Base-by-base conservation (phyloP, 2,797 vertebrate genomes). In the Labeo calbasu region DNA sequence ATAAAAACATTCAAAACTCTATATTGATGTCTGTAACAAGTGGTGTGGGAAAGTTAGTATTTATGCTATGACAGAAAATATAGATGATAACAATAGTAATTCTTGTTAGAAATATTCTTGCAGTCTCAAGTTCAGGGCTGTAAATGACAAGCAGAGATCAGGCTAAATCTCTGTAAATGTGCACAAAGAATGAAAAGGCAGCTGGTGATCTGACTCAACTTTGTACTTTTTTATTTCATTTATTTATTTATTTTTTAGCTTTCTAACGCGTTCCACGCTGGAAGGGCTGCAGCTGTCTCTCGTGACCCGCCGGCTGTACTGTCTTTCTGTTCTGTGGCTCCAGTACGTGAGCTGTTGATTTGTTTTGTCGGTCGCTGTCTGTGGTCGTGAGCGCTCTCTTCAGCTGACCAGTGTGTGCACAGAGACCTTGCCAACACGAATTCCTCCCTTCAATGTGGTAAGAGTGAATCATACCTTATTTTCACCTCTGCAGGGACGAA, bases 391-490 rank as follows among this genome's bases (percentile, higher is more conserved):
- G 21, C 0, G 6, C 51, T 76, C 53, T 76, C 53, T 76, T 57
- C 53, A 43, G 53, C 53, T 43, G 73, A 76, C 53, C 53, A 23
- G 32, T 59, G 53, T 40, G 53, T 57, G 32, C 8, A 40, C 32
- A 23, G 53, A 57, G 53, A 76, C 73, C 73, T 59, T 76, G 73
- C 53, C 73, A 59, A 76, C 53, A 76, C 73, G 1, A 43, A 23
- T 59, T 57, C 32, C 12, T 59, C 73, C 43, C 53, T 13, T 57
- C 32, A 15, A 9, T 23, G 19, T 40, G 40, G 6, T 23, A 76
- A 1, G 32, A 23, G 32, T 76, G 73, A 76, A 76, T 76, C 73
- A 57, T 76, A 43, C 53, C 53, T 76, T 57, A 76, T 76, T 59
- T 76, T 76, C 32, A 57, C 53, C 32, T 57, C 51, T 76, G 19